These are phyloP conservation scores for Theretra japonica DNA, from an alignment of 2,888 invertebrate genomes.

Conservation along the genomic window DNA sequence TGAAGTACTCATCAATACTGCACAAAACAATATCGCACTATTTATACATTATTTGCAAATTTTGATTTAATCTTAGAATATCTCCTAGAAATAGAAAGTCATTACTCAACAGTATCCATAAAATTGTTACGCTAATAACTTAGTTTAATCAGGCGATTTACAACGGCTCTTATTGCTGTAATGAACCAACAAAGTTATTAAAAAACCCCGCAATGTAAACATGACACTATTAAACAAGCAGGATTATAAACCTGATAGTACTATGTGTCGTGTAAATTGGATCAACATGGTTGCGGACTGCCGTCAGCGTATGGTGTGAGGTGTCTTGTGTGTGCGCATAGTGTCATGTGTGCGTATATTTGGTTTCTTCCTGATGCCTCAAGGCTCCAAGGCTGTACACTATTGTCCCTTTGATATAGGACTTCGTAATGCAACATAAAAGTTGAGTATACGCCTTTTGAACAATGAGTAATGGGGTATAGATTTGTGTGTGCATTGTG, in stretches of 20 bases:
- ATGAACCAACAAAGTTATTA: neutral
- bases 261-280: neutral
- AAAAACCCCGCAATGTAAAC: neutral
- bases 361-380: no score
- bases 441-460: no score
- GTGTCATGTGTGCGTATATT: no score
- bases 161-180: neutral
- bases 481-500: neutral
- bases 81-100: no score
- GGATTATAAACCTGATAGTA: neutral
- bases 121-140: no score
- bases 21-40: neutral
- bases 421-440: no score
- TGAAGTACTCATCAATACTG: neutral
- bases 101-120: no score
- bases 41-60: no score
- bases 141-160: neutral
- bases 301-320: constrained; percentile 10
- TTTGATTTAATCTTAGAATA: no score
- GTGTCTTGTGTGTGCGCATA: neutral
- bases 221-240: neutral
- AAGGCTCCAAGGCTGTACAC: no score
- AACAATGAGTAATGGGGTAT: no score
- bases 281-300: neutral
- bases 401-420: no score